Evolutionary conservation across 2,797 vertebrate genomes (phyloP).

Genomic region (Sebastes oblongus): DNA sequence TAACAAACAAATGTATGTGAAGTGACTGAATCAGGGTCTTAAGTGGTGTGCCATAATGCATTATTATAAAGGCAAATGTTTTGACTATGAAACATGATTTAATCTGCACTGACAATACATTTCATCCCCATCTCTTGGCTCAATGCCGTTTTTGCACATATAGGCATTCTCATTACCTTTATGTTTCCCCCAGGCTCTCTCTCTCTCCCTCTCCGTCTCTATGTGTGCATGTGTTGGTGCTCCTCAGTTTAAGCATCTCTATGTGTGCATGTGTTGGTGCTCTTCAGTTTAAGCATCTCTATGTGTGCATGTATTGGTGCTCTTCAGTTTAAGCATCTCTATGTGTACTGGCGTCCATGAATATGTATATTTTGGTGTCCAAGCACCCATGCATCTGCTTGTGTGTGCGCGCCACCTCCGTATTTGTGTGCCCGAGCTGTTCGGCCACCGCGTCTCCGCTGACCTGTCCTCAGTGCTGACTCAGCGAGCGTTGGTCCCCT

Average conservation of each 20-base stretch:
- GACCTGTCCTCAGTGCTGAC: slow-evolving; percentile 74
- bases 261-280: background rate
- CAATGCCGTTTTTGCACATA: slow-evolving; percentile 19
- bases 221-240: background rate
- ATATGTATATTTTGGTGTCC: background rate
- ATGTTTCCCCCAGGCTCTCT: background rate
- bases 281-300: background rate
- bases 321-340: background rate
- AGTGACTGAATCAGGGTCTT: background rate
- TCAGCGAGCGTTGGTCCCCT: slow-evolving; percentile 50
- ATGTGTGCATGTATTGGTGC: background rate
- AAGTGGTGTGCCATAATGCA: slow-evolving; percentile 7
- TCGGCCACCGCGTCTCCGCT: slow-evolving; percentile 49
- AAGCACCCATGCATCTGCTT: background rate
- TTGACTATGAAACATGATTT: slow-evolving; percentile 29
- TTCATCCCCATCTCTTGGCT: slow-evolving; percentile 6
- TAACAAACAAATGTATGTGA: background rate
- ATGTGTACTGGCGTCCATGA: background rate
- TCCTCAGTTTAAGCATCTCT: background rate
- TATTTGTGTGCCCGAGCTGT: slow-evolving; percentile 37
- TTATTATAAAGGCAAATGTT: slow-evolving; percentile 18
- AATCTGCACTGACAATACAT: slow-evolving; percentile 54
- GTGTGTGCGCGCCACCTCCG: slow-evolving; percentile 5
- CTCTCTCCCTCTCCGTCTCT: background rate
- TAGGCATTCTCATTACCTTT: background rate